Evolutionary conservation across 1,140 invertebrate species (phyloP).

Genomic region (Pararge aegeria): DNA sequence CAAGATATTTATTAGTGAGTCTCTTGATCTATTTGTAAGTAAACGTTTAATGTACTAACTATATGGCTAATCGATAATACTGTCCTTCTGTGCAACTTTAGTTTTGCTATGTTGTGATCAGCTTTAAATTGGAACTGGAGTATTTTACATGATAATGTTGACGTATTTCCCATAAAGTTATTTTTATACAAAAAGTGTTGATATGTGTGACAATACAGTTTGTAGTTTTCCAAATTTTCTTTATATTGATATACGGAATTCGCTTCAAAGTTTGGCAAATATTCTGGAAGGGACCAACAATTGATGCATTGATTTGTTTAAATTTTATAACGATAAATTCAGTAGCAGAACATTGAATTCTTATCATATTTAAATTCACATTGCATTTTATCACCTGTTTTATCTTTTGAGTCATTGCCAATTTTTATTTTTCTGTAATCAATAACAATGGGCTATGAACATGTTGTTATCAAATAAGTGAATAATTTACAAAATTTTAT

Average conservation of each 20-base stretch:
- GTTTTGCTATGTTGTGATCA: conserved; percentile 76
- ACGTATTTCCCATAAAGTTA: conserved; percentile 74
- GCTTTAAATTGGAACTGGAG: conserved; percentile 76
- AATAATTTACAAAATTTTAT: conserved; percentile 67
- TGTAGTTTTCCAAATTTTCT: conserved; percentile 68
- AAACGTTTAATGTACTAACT: conserved; percentile 68
- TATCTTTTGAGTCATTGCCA: conserved; percentile 51
- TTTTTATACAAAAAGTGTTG: conserved; percentile 71
- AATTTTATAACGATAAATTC: conserved; percentile 42
- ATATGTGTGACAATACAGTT: conserved; percentile 76
- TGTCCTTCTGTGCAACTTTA: conserved; percentile 76
- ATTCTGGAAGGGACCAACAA: conserved; percentile 77
- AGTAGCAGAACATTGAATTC: conserved; percentile 40
- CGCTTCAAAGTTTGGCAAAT: conserved; percentile 63
- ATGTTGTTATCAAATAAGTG: conserved; percentile 53
- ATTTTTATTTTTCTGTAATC: conserved; percentile 47
- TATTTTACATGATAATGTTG: conserved; percentile 68
- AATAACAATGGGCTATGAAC: conserved; percentile 71
- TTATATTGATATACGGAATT: conserved; percentile 51
- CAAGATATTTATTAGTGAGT: conserved; percentile 79
- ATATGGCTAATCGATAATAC: conserved; percentile 59
- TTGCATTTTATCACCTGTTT: conserved; percentile 67
- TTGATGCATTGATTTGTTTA: conserved; percentile 49
- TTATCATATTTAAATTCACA: conserved; percentile 49
- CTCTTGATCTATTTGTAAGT: conserved; percentile 72